A percentile compares a stretch with the other conserved stretches of the same genome.
These are phyloP conservation scores for Mormyrus lacerda DNA, from an alignment of 2,113 vertebrate species.

Conservation along the genomic window DNA sequence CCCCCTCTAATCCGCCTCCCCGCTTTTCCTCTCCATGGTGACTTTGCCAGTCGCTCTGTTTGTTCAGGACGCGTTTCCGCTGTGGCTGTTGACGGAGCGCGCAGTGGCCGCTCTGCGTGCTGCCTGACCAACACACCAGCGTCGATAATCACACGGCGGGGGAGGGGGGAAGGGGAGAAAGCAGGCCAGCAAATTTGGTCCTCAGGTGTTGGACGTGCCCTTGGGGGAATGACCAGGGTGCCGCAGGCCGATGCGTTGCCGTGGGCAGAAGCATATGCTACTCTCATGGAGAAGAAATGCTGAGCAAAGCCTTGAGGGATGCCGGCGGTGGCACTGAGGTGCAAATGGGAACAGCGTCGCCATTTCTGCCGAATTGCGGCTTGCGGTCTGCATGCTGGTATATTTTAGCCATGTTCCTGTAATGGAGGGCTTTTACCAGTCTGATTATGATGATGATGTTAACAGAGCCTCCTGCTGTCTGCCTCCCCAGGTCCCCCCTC, in stretches of 20 bases:
- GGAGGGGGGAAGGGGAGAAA: neutral
- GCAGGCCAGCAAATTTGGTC: neutral
- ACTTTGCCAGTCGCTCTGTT: neutral
- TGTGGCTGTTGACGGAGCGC: neutral
- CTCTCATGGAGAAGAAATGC: neutral
- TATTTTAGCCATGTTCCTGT: neutral
- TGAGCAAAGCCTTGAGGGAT: neutral
- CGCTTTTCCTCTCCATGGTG: neutral
- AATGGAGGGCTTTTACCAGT: neutral
- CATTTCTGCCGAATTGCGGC: neutral
- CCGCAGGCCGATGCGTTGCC: neutral
- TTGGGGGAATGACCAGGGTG: neutral
- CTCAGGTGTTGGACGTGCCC: neutral
- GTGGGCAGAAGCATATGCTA: neutral
- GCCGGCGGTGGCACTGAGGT: neutral
- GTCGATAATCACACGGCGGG: neutral
- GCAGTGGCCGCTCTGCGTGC: neutral
- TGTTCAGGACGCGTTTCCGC: neutral
- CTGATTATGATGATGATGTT: neutral
- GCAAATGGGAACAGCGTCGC: neutral
- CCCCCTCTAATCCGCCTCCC: neutral
- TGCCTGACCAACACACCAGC: neutral
- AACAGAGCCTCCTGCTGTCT: neutral
- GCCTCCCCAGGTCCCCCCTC: conserved; percentile 73
- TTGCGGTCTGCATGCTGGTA: neutral